phyloP scores from a whole-genome alignment of 2,113 vertebrate species.

The Cynopterus brachyotis region DNA sequence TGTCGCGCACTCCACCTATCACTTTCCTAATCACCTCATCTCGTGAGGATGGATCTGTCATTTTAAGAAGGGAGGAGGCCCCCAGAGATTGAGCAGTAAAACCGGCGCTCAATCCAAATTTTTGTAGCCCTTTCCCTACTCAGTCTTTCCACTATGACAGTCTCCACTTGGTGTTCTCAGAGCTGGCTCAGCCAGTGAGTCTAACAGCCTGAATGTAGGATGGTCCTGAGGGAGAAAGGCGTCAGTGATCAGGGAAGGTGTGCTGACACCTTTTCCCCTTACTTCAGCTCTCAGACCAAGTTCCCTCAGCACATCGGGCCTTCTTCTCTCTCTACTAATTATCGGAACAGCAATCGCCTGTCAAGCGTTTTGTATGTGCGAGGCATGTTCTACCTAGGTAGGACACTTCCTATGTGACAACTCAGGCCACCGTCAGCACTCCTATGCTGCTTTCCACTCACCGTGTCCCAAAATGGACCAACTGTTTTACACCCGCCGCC shows the following conservation, averaged over 20 bases:
- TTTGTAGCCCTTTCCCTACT: background rate
- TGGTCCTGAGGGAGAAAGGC: background rate
- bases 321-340: background rate
- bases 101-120: background rate
- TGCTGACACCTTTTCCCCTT: background rate
- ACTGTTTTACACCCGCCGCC: background rate
- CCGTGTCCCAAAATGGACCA: background rate
- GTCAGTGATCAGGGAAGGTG: background rate
- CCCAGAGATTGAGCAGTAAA: background rate
- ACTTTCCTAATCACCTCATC: background rate
- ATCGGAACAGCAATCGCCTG: background rate
- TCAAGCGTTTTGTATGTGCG: background rate
- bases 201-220: accelerated
- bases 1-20: background rate
- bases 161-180: background rate
- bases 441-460: background rate
- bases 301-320: background rate
- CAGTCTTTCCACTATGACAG: too few species aligned
- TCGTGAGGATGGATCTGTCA: background rate
- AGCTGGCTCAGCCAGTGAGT: background rate
- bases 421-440: background rate
- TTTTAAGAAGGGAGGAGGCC: background rate
- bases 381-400: background rate
- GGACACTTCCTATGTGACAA: background rate
- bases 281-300: background rate